phyloP scores from a whole-genome alignment of 23 tunicate genomes.

The Ascidia mentula region DNA sequence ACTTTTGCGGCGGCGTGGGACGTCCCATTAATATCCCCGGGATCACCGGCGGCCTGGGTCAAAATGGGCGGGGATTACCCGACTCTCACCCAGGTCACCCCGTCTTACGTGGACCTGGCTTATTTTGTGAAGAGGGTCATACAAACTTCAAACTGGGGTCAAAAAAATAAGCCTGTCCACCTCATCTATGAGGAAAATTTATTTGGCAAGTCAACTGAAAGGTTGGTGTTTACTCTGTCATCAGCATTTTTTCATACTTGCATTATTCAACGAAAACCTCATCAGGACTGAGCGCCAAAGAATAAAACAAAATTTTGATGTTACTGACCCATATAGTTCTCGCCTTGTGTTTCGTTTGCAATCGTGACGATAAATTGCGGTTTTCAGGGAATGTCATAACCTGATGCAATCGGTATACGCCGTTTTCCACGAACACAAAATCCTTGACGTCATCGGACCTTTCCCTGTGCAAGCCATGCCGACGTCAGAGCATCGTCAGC shows the following conservation, averaged over 20 bases:
- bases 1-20: conserved; percentile 73
- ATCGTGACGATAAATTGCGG: too few species aligned
- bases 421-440: conserved; percentile 15
- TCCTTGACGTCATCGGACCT: conserved; percentile 21
- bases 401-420: conserved; percentile 45
- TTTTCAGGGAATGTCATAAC: conserved; percentile 60
- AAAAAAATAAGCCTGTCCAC: conserved; percentile 37
- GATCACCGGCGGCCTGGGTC: conserved; percentile 54
- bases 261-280: too few species aligned
- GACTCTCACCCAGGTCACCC: conserved; percentile 45
- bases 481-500: conserved; percentile 17
- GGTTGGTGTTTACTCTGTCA: too few species aligned
- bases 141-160: neutral
- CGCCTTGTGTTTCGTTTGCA: too few species aligned
- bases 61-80: conserved; percentile 42
- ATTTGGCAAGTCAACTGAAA: conserved; percentile 39
- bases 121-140: conserved; percentile 29
- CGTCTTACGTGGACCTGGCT: conserved; percentile 54
- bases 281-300: too few species aligned
- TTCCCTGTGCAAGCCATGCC: conserved; percentile 13
- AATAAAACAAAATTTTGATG: too few species aligned
- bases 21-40: conserved; percentile 69
- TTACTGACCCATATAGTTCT: too few species aligned
- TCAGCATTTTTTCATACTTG: too few species aligned
- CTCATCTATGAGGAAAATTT: conserved; percentile 27